These are phyloP conservation scores for Plutella xylostella DNA, from an alignment of 2,888 invertebrate genomes.

Conservation along the genomic window DNA sequence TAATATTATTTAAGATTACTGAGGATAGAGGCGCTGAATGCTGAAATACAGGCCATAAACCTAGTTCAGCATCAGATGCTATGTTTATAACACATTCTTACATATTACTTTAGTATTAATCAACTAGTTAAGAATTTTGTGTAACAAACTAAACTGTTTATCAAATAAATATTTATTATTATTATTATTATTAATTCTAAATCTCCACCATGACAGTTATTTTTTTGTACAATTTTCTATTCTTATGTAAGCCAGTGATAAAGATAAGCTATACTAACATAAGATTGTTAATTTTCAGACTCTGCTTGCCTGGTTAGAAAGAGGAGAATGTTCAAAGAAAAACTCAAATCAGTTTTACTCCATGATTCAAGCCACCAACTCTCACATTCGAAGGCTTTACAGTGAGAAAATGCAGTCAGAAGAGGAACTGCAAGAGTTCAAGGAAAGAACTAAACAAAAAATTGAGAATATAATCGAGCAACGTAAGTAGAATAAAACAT, in stretches of 20 bases:
- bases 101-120: too few species aligned
- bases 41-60: too few species aligned
- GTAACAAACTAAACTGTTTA: too few species aligned
- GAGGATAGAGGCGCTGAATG: too few species aligned
- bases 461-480: conserved; percentile 89
- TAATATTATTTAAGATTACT: too few species aligned
- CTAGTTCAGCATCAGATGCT: too few species aligned
- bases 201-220: not conserved
- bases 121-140: too few species aligned
- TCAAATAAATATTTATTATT: too few species aligned
- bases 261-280: not conserved
- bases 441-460: conserved; percentile 84
- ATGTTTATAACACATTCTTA: too few species aligned
- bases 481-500: too few species aligned
- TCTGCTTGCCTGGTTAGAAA: conserved; percentile 91
- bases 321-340: conserved; percentile 93
- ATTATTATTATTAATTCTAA: not conserved
- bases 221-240: not conserved
- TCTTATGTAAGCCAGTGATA: not conserved
- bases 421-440: conserved; percentile 88
- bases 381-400: conserved; percentile 88
- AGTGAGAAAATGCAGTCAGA: conserved; percentile 88
- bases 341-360: conserved; percentile 94
- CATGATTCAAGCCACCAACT: conserved; percentile 95
- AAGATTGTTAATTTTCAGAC: conserved; percentile 59